Percentiles rank a stretch among this genome's conserved stretches.
Evolutionary conservation across 2,797 vertebrate genomes (phyloP).

Genomic region (Epinephelus malabaricus): DNA sequence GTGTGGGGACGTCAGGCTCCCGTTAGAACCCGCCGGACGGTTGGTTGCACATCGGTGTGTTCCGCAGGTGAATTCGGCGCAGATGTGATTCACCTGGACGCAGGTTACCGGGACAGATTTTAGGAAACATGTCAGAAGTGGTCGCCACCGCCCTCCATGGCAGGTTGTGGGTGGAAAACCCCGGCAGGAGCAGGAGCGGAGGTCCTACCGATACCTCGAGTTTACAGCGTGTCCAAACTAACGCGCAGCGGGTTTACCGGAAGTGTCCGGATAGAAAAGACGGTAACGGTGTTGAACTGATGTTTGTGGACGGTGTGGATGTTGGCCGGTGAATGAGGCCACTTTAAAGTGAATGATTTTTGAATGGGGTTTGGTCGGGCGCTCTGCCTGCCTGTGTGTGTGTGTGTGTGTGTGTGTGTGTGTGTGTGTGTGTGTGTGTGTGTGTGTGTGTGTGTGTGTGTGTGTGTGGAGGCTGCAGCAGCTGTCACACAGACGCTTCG

Average conservation of each 20-base stretch:
- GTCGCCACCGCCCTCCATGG: conserved; percentile 39
- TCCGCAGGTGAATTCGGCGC: not conserved
- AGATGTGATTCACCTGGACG: not conserved
- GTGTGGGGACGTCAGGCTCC: rapidly evolving
- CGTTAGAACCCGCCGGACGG: rapidly evolving
- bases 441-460: no score
- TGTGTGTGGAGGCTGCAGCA: no score
- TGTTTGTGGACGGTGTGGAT: not conserved
- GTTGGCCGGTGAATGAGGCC: not conserved
- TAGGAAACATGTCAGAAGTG: not conserved
- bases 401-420: no score
- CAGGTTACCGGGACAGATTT: rapidly evolving
- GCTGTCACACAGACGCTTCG: no score
- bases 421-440: no score
- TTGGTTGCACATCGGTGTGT: rapidly evolving
- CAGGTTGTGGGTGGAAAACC: not conserved
- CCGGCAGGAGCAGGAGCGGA: not conserved
- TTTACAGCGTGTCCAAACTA: no score
- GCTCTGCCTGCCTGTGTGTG: no score
- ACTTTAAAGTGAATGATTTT: not conserved
- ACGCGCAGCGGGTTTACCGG: not conserved
- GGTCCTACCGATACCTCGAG: no score
- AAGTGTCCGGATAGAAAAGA: no score
- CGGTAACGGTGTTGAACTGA: rapidly evolving
- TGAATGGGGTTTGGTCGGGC: conserved; percentile 16